Evolutionary conservation across 1,140 invertebrate species (phyloP), one percentile per base, ranked within the genome.

Genomic region (Caenorhabditis latens): DNA sequence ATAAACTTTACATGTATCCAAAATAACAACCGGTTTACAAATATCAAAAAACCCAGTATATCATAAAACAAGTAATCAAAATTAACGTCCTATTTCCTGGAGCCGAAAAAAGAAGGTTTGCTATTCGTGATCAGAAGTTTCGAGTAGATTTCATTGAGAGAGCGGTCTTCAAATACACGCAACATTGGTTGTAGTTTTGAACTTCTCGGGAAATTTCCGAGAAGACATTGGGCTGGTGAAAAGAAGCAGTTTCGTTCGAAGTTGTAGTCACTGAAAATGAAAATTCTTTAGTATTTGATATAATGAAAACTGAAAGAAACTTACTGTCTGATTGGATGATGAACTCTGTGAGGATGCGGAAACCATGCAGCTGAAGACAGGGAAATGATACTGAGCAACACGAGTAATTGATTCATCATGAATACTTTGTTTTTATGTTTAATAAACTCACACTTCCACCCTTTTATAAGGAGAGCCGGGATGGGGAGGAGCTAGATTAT

Each of bases 221-320:
- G 42, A 3, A 75, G 40, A 19, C 67, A 75, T n/a, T 75, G 67
- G 5, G 67, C 67, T 5, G 67, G 67, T 7, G 67, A 75, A n/a
- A 75, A 75, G 42, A 75, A 75, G n/a, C 67, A 75, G 13, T 75
- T 75, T n/a, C 67, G 46, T 32, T 75, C 42, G 19, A 46, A 75
- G 8, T 48, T 3, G 16, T 46, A n/a, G 43, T 75, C 67, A 19
- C 67, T 46, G 43, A 75, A 75, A 71, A 67, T 16, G 6, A 46
- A 4, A 11, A 46, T 8, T 5, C 8, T 5, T 75, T 46, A n/a
- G 14, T 75, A 67, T 42, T 9, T 32, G 11, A 8, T 40, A 7
- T n/a, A 40, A 67, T n/a, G n/a, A 42, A 21, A n/a, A 6, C 21
- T 0, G 2, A n/a, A 11, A 1, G 6, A 46, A n/a, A 75, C 67